A percentile compares a stretch with the other conserved stretches of the same genome.
These are phyloP conservation scores for Apis laboriosa DNA, from an alignment of 1,140 invertebrate species.

Conservation along the genomic window DNA sequence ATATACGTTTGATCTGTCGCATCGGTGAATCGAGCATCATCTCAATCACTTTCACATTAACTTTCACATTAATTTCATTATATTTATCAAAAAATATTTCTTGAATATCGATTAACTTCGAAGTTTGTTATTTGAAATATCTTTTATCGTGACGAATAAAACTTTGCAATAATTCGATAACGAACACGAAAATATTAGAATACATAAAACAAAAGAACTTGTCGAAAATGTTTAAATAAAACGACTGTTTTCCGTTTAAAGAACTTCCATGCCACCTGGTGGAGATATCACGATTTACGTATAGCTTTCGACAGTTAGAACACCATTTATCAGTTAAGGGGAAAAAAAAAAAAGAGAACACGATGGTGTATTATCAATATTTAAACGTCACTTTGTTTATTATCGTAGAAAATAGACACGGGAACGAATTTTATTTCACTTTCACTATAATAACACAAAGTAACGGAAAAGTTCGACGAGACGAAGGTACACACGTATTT, in stretches of 20 bases:
- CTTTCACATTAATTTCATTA: no score
- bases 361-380: not conserved
- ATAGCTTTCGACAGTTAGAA: not conserved
- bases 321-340: not conserved
- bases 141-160: no score
- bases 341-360: no score
- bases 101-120: no score
- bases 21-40: conserved; percentile 4
- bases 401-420: not conserved
- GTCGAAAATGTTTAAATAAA: not conserved
- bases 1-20: conserved; percentile 67
- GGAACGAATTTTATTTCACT: conserved; percentile 15
- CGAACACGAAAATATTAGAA: no score
- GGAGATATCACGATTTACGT: not conserved
- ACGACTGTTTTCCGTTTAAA: not conserved
- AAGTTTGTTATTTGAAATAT: no score
- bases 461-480: not conserved
- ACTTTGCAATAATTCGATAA: no score
- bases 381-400: not conserved
- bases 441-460: conserved; percentile 33
- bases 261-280: conserved; percentile 55
- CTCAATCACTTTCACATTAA: not conserved
- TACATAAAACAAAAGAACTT: not conserved
- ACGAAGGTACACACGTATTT: not conserved
- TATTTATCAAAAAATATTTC: no score